These are phyloP conservation scores for Taxidea taxus DNA, from an alignment of 2,113 vertebrate genomes.

Conservation along the genomic window DNA sequence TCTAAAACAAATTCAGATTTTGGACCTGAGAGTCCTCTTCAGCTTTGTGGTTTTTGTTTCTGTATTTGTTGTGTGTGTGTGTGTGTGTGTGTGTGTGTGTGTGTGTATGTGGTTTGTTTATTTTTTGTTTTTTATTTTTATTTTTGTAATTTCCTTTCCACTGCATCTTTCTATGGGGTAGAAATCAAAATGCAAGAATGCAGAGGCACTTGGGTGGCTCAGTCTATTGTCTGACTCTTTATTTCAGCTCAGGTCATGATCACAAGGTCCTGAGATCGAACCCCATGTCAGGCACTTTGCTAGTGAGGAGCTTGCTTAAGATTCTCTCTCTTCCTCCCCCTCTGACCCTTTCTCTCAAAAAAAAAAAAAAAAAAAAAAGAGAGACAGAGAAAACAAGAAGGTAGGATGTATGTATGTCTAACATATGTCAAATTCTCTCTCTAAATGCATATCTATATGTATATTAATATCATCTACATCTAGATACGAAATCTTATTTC, in stretches of 20 bases:
- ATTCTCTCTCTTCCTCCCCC: not conserved
- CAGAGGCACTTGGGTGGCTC: not conserved
- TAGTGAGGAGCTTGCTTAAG: not conserved
- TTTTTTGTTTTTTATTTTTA: no score
- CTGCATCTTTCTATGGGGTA: not conserved
- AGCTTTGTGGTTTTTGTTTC: no score
- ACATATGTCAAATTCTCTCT: not conserved
- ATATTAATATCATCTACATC: not conserved
- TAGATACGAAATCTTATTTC: not conserved
- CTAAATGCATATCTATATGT: not conserved
- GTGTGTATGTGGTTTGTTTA: no score
- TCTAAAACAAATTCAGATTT: not conserved
- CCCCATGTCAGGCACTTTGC: not conserved
- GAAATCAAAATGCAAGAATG: not conserved
- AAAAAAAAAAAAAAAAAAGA: not conserved
- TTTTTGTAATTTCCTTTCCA: not conserved
- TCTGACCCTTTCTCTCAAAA: not conserved
- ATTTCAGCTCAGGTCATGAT: not conserved
- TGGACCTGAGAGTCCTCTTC: rapidly evolving
- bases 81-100: no score
- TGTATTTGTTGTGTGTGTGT: not conserved
- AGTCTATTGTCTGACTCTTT: not conserved
- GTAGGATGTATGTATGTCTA: not conserved
- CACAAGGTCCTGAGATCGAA: not conserved
- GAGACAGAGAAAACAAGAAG: not conserved